phyloP scores from a whole-genome alignment of 2,888 invertebrate species.

The Rotaria socialis region DNA sequence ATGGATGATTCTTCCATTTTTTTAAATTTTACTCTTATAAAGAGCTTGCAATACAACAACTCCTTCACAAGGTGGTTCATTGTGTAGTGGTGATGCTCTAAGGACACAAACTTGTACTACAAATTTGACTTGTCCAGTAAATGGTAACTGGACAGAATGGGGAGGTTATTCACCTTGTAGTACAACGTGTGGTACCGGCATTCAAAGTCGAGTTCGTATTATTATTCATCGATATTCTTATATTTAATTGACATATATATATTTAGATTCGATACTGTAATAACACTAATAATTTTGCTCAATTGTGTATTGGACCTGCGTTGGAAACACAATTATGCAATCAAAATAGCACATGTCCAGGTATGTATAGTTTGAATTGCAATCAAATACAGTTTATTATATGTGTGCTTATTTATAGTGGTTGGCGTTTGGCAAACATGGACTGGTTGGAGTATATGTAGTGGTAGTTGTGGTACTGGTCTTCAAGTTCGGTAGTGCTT shows the following conservation, averaged over 20 bases:
- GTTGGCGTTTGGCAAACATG: neutral
- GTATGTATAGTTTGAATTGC: neutral
- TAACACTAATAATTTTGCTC: neutral
- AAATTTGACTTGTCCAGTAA: neutral
- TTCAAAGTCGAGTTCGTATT: neutral
- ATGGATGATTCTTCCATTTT: too few relatives aligned
- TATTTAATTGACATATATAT: neutral
- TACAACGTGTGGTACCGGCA: conserved; percentile 18
- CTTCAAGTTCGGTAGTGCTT: conserved; percentile 13
- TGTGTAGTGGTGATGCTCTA: neutral
- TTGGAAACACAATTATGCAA: neutral
- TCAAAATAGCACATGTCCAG: neutral
- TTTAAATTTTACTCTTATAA: neutral
- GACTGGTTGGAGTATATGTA: neutral
- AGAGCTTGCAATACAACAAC: conserved; percentile 5
- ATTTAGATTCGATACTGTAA: conserved; percentile 11
- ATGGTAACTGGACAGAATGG: conserved; percentile 35
- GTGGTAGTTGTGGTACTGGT: conserved; percentile 14
- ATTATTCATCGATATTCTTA: neutral
- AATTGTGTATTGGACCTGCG: conserved; percentile 18
- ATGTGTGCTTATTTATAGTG: neutral
- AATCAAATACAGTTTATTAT: neutral
- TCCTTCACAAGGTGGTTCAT: neutral
- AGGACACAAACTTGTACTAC: neutral
- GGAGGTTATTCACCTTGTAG: conserved; percentile 6